These are phyloP conservation scores for Zaprionus nigranus DNA, from an alignment of 1,140 invertebrate genomes.

Conservation along the genomic window DNA sequence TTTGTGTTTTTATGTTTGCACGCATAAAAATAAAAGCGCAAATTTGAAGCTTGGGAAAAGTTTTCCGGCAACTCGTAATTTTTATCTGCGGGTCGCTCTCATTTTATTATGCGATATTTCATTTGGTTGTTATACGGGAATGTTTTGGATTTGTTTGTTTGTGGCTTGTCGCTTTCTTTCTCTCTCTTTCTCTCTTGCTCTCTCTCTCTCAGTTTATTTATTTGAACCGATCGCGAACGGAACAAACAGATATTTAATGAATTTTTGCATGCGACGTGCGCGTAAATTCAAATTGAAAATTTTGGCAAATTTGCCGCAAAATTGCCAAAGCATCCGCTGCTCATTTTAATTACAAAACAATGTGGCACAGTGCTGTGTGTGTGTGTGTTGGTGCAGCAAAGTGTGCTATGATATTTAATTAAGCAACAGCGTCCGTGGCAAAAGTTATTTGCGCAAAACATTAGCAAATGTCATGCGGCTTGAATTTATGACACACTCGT, in stretches of 20 bases:
- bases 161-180: neutral
- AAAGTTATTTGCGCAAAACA: conserved; percentile 50
- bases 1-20: conserved; percentile 49
- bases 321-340: conserved; percentile 38
- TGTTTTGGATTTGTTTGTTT: neutral
- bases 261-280: conserved; percentile 30
- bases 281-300: conserved; percentile 71
- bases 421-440: conserved; percentile 47
- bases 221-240: neutral
- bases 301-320: conserved; percentile 41
- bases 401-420: conserved; percentile 66
- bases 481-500: conserved; percentile 80
- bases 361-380: conserved; percentile 21
- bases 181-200: neutral
- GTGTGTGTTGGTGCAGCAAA: conserved; percentile 25
- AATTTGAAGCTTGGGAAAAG: conserved; percentile 49
- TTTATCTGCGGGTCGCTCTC: conserved; percentile 45
- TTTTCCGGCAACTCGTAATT: conserved; percentile 63
- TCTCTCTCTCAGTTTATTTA: neutral
- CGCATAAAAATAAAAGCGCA: conserved; percentile 48
- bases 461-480: conserved; percentile 72
- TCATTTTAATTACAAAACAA: conserved; percentile 74
- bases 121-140: conserved; percentile 7
- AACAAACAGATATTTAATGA: conserved; percentile 43
- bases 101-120: conserved; percentile 35